Conservation (phyloP, 2,888 invertebrate genomes). For the Cantharis lateralis region DNA sequence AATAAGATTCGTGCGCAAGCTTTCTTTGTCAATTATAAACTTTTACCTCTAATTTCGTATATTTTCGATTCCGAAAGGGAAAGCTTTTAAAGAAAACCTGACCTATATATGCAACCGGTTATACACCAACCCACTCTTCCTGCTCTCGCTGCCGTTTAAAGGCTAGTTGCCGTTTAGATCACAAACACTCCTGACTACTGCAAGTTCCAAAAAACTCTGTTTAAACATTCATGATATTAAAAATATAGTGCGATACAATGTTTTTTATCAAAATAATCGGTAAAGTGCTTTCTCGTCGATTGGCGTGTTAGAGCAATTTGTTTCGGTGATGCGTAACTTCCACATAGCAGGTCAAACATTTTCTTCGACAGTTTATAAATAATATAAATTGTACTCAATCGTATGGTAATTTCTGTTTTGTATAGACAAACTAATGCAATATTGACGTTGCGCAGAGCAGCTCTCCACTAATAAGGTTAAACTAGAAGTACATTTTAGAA, state of each 20-base stretch:
- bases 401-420: too few species aligned
- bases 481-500: not conserved
- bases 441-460: not conserved
- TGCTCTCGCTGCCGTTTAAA: too few species aligned
- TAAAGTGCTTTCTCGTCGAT: not conserved
- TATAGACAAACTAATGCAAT: too few species aligned
- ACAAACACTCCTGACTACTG: too few species aligned
- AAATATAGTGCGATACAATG: not conserved
- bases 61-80: not conserved
- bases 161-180: too few species aligned
- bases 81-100: not conserved
- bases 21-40: not conserved
- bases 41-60: not conserved
- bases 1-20: constrained; percentile 5
- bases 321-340: not conserved
- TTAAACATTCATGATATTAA: not conserved
- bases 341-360: not conserved
- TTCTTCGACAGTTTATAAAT: not conserved
- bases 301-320: too few species aligned
- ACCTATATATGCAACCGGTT: too few species aligned
- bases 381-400: too few species aligned
- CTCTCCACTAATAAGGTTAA: not conserved
- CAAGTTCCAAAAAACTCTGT: too few species aligned
- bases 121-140: too few species aligned
- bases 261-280: not conserved